phyloP scores from a whole-genome alignment of 2,797 vertebrate species.

The Sebastiscus tertius region DNA sequence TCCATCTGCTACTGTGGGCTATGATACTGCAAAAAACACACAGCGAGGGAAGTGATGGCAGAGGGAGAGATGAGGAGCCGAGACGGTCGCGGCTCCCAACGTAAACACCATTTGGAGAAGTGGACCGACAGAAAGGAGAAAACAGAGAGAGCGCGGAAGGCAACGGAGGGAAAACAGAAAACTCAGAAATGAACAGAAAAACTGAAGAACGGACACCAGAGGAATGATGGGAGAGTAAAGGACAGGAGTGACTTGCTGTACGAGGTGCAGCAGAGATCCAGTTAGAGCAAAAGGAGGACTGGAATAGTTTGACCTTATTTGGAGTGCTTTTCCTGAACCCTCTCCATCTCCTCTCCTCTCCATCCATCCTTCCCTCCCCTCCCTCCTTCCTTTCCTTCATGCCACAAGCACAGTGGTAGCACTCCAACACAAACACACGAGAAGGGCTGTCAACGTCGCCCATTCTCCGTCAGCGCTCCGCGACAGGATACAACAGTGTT shows the following conservation, averaged over 20 bases:
- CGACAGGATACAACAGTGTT: slow-evolving; percentile 38
- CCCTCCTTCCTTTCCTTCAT: neutral
- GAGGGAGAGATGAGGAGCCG: slow-evolving; percentile 15
- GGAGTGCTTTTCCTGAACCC: slow-evolving; percentile 73
- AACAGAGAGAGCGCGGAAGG: neutral
- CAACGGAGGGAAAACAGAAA: neutral
- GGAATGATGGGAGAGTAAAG: neutral
- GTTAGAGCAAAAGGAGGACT: slow-evolving; percentile 32
- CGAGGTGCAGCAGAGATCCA: slow-evolving; percentile 10
- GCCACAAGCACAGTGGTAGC: slow-evolving; percentile 44
- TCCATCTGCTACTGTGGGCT: slow-evolving; percentile 66
- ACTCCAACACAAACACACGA: slow-evolving; percentile 37
- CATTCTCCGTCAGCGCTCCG: neutral
- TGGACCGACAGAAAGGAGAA: neutral
- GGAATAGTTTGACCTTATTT: slow-evolving; percentile 87
- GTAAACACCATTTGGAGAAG: slow-evolving; percentile 66
- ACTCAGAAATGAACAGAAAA: neutral
- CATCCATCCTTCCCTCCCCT: neutral
- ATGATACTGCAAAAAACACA: slow-evolving; percentile 56
- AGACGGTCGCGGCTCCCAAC: slow-evolving; percentile 16
- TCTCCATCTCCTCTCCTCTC: slow-evolving; percentile 23
- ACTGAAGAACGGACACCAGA: neutral
- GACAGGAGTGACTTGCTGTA: slow-evolving; percentile 2
- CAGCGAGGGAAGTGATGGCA: slow-evolving; percentile 25
- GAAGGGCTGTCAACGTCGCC: slow-evolving; percentile 14